These are phyloP conservation scores for Homalodisca vitripennis DNA, from an alignment of 1,140 invertebrate species.

Conservation along the genomic window DNA sequence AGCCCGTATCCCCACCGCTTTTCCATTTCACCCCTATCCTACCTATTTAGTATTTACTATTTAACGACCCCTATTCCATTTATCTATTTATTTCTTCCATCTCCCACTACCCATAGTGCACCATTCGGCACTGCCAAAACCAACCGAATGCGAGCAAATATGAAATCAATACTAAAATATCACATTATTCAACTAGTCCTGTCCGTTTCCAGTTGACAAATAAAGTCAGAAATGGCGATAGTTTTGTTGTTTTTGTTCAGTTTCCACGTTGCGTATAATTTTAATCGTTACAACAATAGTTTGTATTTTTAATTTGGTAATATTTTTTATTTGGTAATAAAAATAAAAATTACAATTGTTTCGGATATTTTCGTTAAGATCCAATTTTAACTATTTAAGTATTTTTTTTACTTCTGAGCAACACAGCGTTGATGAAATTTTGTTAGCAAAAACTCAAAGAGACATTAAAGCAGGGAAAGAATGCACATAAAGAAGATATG, in stretches of 20 bases:
- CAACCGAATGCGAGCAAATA: constrained; percentile 10
- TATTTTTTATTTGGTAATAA: no score
- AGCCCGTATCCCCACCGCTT: neutral
- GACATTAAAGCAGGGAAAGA: no score
- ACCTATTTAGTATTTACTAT: constrained; percentile 27
- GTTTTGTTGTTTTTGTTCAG: neutral
- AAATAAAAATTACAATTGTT: no score
- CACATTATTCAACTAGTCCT: constrained; percentile 8
- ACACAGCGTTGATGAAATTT: no score
- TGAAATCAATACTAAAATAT: constrained; percentile 25
- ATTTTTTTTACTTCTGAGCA: no score
- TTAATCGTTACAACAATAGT: no score
- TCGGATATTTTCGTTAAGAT: no score
- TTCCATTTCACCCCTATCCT: constrained; percentile 21
- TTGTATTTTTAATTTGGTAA: no score
- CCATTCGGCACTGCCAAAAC: constrained; percentile 9
- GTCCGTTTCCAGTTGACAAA: neutral
- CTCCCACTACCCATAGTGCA: constrained; percentile 11
- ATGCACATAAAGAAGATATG: no score
- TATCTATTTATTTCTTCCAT: constrained; percentile 27
- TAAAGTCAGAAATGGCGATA: neutral
- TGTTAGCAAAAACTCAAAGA: no score
- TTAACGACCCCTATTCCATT: constrained; percentile 25
- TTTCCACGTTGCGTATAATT: no score
- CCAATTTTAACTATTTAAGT: no score